These are phyloP conservation scores for Heteropelma amictum DNA, from an alignment of 2,888 invertebrate species.

Conservation along the genomic window DNA sequence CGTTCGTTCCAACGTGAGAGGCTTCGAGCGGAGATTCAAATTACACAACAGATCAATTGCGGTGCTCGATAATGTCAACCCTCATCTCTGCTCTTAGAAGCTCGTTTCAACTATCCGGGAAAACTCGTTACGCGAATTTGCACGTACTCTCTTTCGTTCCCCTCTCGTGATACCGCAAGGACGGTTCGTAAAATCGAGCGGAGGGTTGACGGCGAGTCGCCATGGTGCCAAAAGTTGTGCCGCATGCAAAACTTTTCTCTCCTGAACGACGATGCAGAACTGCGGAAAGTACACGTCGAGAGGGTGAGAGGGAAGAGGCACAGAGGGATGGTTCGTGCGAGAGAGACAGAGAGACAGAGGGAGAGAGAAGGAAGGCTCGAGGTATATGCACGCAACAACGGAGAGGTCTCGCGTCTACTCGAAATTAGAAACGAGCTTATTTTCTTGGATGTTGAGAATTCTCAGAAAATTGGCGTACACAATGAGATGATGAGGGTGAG, in stretches of 20 bases:
- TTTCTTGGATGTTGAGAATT: conserved; percentile 49
- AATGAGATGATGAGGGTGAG: not conserved
- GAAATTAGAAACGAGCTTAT: conserved; percentile 48
- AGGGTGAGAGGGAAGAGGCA: not conserved
- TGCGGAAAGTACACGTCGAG: conserved; percentile 8
- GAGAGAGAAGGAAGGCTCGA: not conserved
- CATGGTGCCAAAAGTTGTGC: conserved; percentile 50
- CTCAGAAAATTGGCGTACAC: conserved; percentile 31
- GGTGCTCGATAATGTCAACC: not conserved
- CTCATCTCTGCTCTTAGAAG: not conserved
- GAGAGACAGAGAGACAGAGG: not conserved
- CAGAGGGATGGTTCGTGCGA: not conserved
- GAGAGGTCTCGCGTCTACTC: conserved; percentile 26
- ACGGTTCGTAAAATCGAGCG: conserved; percentile 8
- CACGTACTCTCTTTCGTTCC: conserved; percentile 16
- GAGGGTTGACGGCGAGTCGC: conserved; percentile 34
- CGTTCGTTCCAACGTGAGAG: not conserved
- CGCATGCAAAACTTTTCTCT: conserved; percentile 52
- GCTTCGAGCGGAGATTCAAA: not conserved
- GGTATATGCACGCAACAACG: not conserved
- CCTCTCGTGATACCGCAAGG: not conserved
- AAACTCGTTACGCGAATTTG: conserved; percentile 49
- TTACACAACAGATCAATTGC: not conserved
- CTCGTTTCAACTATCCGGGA: conserved; percentile 13
- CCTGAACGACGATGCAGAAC: conserved; percentile 10